These are phyloP conservation scores for Nothobranchius kuhntae DNA, from an alignment of 2,113 vertebrate species.

Conservation along the genomic window DNA sequence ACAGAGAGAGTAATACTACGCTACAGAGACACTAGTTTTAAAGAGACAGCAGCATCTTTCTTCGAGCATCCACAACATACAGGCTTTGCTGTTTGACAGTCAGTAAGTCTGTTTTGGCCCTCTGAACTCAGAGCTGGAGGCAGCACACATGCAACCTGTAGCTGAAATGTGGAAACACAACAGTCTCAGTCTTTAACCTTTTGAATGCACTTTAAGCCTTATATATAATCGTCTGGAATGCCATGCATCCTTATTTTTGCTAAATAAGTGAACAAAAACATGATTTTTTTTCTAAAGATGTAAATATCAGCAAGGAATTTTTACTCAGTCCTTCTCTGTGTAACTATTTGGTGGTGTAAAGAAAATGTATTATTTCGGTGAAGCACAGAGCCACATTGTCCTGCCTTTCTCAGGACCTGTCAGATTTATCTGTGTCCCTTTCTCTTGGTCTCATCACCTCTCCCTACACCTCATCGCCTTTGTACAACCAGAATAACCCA, in stretches of 20 bases:
- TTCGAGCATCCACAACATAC: constrained; percentile 60
- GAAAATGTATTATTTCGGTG: background rate
- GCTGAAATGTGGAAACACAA: constrained; percentile 36
- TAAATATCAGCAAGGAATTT: no score
- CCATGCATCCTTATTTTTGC: no score
- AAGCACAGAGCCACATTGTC: constrained; percentile 19
- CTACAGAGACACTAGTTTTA: constrained; percentile 68
- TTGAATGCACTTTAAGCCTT: background rate
- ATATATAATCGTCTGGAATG: no score
- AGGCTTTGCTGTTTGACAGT: constrained; percentile 59
- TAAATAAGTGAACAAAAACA: no score
- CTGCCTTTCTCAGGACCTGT: constrained; percentile 14
- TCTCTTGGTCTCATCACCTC: constrained; percentile 12
- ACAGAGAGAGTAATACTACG: constrained; percentile 51
- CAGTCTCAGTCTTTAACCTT: background rate
- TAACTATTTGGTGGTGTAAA: no score
- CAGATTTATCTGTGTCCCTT: constrained; percentile 6
- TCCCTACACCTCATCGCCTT: constrained; percentile 55
- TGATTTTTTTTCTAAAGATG: no score
- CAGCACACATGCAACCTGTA: constrained; percentile 61
- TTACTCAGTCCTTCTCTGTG: no score
- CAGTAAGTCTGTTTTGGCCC: constrained; percentile 69
- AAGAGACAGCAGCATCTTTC: constrained; percentile 71
- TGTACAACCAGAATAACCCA: constrained; percentile 31
- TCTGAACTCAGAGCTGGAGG: constrained; percentile 34